Percentiles rank a stretch among this genome's conserved stretches.
Evolutionary conservation across 2,113 vertebrate species (phyloP).

Genomic region (Bufo bufo): DNA sequence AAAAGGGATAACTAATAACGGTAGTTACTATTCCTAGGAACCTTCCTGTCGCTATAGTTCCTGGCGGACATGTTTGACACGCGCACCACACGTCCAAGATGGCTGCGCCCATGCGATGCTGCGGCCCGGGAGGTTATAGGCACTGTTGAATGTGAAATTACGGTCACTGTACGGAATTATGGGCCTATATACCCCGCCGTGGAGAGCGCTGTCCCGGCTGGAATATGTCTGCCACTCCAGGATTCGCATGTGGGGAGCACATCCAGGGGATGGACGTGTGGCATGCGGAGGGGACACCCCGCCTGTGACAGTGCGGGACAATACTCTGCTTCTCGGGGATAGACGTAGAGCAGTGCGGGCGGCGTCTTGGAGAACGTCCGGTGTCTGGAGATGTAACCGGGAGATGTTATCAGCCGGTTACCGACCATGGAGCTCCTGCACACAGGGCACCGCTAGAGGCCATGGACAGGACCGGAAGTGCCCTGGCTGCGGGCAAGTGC

Average conservation of each 20-base stretch:
- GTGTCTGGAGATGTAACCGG: background rate
- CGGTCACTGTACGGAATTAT: background rate
- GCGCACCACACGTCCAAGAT: background rate
- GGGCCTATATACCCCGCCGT: background rate
- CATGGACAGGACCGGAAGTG: background rate
- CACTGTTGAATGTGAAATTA: background rate
- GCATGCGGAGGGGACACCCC: background rate
- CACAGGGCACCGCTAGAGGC: background rate
- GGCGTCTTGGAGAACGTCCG: background rate
- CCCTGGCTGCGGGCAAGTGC: background rate
- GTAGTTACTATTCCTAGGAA: background rate
- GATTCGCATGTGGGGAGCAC: background rate
- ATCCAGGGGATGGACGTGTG: background rate
- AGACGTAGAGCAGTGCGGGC: background rate
- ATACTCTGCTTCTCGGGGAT: too few species aligned
- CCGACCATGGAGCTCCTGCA: background rate
- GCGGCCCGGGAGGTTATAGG: background rate
- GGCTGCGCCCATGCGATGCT: slow-evolving; percentile 12
- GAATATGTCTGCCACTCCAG: background rate
- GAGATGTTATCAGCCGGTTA: background rate
- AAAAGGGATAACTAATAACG: too few species aligned
- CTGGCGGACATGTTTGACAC: background rate
- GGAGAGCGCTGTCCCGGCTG: slow-evolving; percentile 12
- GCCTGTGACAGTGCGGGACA: too few species aligned
- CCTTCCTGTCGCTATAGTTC: background rate